Conservation (phyloP, 92 coral and sea anemone species). For the Umimayanthus kanabou region DNA sequence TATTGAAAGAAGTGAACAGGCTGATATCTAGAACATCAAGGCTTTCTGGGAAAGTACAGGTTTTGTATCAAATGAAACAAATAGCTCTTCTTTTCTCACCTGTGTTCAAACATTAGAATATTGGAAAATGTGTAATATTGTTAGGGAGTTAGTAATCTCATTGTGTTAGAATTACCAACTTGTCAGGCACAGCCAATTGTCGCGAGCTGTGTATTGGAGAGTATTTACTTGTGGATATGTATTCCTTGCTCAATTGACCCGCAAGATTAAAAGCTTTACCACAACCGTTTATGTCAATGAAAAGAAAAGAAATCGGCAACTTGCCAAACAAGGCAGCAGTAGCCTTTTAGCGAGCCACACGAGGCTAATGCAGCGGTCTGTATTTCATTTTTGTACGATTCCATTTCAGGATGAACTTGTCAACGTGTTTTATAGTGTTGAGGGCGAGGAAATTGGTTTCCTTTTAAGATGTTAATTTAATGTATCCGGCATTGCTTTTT, state of each 20-base stretch:
- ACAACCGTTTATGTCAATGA: slow-evolving; percentile 23
- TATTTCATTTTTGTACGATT: slow-evolving; percentile 9
- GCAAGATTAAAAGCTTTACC: background rate
- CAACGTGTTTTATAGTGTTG: slow-evolving; percentile 9
- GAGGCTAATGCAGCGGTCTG: slow-evolving; percentile 18
- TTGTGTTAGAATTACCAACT: background rate
- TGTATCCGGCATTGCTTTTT: slow-evolving; percentile 40
- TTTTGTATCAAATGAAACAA: background rate
- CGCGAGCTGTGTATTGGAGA: background rate
- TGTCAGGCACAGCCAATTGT: slow-evolving; percentile 1
- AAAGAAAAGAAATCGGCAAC: background rate
- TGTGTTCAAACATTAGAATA: background rate
- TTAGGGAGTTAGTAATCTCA: background rate
- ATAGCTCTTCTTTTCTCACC: background rate
- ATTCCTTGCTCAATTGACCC: background rate
- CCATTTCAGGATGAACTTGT: slow-evolving; percentile 32
- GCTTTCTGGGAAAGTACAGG: background rate
- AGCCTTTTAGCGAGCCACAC: background rate
- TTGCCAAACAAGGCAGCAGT: slow-evolving; percentile 23
- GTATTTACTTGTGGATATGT: background rate
- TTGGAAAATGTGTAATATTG: background rate
- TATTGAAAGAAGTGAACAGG: background rate
- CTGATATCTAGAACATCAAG: background rate
- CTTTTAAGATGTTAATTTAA: slow-evolving; percentile 42
- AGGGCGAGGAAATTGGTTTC: slow-evolving; percentile 25